These are phyloP conservation scores for Anableps anableps DNA, from an alignment of 2,797 vertebrate species.

Conservation along the genomic window DNA sequence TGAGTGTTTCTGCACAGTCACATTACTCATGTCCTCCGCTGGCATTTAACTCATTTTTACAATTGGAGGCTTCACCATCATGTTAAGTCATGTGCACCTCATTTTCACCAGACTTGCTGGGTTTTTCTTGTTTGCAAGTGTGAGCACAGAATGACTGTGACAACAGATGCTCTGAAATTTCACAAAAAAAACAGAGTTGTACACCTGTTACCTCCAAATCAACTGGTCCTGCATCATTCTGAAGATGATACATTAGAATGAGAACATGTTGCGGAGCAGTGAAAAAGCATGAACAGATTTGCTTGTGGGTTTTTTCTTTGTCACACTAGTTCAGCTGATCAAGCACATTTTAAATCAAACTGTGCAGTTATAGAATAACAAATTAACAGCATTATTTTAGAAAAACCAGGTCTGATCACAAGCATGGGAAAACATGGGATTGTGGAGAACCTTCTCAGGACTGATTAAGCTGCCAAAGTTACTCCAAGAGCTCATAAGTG, in stretches of 20 bases:
- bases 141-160: neutral
- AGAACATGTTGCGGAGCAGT: neutral
- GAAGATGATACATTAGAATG: neutral
- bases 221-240: neutral
- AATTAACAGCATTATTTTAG: neutral
- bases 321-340: neutral
- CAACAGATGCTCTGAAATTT: neutral
- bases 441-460: too few relatives aligned
- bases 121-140: neutral
- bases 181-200: neutral
- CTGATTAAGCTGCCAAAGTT: too few relatives aligned
- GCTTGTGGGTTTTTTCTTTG: neutral
- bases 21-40: slow-evolving; percentile 3
- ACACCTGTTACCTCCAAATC: neutral
- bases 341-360: neutral
- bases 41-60: neutral
- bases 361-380: neutral
- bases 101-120: neutral
- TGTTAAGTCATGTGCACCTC: neutral
- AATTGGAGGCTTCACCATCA: neutral
- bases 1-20: slow-evolving; percentile 12
- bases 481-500: too few relatives aligned
- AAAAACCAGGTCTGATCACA: neutral
- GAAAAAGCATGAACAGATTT: neutral
- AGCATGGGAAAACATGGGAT: too few relatives aligned